Evolutionary conservation across 1,140 invertebrate species (phyloP).

Genomic region (Achatina immaculata): DNA sequence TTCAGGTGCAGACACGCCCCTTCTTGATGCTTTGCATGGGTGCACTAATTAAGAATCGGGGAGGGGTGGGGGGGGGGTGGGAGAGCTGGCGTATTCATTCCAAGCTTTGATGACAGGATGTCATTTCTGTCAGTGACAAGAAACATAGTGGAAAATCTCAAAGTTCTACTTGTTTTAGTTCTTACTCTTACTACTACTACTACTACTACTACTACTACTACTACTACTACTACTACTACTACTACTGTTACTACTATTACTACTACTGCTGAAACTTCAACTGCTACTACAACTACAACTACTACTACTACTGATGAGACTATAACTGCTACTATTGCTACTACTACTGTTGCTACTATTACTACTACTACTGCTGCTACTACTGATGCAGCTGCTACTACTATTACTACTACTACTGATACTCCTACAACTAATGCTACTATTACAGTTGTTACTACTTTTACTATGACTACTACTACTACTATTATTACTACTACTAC

Average conservation of each 20-base stretch:
- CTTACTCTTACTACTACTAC: not conserved
- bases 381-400: too few relatives aligned
- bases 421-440: too few relatives aligned
- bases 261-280: too few relatives aligned
- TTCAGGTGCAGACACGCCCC: too few relatives aligned
- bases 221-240: slow-evolving; percentile 18
- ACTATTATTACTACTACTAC: not conserved
- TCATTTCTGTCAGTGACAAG: too few relatives aligned
- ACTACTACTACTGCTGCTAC: slow-evolving; percentile 12
- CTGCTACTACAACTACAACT: not conserved
- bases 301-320: not conserved
- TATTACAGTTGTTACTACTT: not conserved
- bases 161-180: not conserved
- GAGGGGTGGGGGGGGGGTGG: too few relatives aligned
- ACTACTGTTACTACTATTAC: not conserved
- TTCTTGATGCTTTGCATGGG: too few relatives aligned
- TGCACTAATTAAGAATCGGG: too few relatives aligned
- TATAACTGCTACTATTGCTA: slow-evolving; percentile 6
- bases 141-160: too few relatives aligned
- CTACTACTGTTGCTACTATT: slow-evolving; percentile 14
- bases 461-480: not conserved
- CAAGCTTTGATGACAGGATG: too few relatives aligned
- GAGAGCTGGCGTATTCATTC: too few relatives aligned
- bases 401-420: too few relatives aligned
- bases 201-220: not conserved